phyloP scores from a whole-genome alignment of 2,113 vertebrate species.

The Australoheros scitulus region DNA sequence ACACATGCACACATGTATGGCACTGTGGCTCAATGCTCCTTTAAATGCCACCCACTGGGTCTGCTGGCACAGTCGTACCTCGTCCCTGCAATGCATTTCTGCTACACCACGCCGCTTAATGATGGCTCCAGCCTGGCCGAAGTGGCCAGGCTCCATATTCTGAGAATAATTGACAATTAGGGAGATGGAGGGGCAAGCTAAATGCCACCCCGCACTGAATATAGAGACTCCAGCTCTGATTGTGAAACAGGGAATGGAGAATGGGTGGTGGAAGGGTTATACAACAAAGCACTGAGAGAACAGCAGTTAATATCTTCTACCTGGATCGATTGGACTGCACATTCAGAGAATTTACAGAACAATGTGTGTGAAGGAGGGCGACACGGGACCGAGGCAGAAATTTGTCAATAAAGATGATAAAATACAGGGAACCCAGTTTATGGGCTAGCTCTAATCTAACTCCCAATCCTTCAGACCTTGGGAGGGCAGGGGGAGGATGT shows the following conservation, averaged over 20 bases:
- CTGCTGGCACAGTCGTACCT: conserved; percentile 29
- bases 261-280: background rate
- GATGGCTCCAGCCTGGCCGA: conserved; percentile 41
- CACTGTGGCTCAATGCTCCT: conserved; percentile 64
- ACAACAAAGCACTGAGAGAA: background rate
- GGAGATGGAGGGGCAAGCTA: conserved; percentile 35
- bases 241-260: background rate
- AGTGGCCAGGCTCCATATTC: conserved; percentile 46
- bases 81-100: conserved; percentile 37
- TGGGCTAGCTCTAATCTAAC: background rate
- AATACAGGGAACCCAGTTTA: background rate
- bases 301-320: conserved; percentile 22
- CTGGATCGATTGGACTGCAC: background rate
- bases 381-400: background rate
- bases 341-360: background rate
- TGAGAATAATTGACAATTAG: conserved; percentile 71
- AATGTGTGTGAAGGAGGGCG: background rate
- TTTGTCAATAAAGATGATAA: background rate
- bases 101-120: conserved; percentile 51
- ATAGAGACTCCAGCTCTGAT: conserved; percentile 24
- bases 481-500: background rate
- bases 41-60: conserved; percentile 70
- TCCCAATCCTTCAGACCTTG: too few relatives aligned
- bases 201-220: conserved; percentile 47
- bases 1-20: conserved; percentile 12